Percentiles rank a stretch among this genome's conserved stretches.
Evolutionary conservation across 1,140 invertebrate genomes (phyloP).

Genomic region (Drosophila eugracilis): DNA sequence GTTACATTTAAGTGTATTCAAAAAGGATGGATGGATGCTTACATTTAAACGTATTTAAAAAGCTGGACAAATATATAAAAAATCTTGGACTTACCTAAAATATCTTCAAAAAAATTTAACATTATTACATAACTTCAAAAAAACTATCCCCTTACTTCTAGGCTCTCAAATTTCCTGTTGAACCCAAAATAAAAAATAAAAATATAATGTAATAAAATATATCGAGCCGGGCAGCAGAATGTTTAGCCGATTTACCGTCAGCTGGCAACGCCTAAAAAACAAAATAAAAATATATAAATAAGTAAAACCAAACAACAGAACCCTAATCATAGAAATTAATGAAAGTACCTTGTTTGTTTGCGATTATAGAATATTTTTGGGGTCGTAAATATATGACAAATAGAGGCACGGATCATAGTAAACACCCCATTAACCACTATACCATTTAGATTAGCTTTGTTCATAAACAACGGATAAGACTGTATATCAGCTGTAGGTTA

Average conservation of each 20-base stretch:
- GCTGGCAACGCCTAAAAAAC: background rate
- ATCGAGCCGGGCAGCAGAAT: background rate
- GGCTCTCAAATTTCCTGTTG: too few relatives aligned
- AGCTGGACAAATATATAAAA: too few relatives aligned
- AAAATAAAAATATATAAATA: background rate
- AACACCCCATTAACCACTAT: background rate
- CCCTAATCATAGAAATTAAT: background rate
- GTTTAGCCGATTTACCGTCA: background rate
- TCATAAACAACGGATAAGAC: conserved; percentile 12
- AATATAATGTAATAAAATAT: background rate
- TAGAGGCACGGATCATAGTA: background rate
- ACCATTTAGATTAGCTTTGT: background rate
- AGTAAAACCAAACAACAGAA: background rate
- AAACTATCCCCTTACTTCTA: too few relatives aligned
- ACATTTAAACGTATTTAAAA: too few relatives aligned
- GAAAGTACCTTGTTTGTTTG: background rate
- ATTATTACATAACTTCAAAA: too few relatives aligned
- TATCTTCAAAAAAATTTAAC: too few relatives aligned
- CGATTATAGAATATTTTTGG: background rate
- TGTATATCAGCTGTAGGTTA: conserved; percentile 3
- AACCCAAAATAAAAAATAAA: background rate
- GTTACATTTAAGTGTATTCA: too few relatives aligned
- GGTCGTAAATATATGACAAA: background rate
- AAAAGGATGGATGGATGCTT: too few relatives aligned
- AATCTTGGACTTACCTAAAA: too few relatives aligned